A percentile compares a stretch with the other conserved stretches of the same genome.
These are phyloP conservation scores for Dreissena rostriformis DNA, from an alignment of 1,140 invertebrate genomes.

Conservation along the genomic window DNA sequence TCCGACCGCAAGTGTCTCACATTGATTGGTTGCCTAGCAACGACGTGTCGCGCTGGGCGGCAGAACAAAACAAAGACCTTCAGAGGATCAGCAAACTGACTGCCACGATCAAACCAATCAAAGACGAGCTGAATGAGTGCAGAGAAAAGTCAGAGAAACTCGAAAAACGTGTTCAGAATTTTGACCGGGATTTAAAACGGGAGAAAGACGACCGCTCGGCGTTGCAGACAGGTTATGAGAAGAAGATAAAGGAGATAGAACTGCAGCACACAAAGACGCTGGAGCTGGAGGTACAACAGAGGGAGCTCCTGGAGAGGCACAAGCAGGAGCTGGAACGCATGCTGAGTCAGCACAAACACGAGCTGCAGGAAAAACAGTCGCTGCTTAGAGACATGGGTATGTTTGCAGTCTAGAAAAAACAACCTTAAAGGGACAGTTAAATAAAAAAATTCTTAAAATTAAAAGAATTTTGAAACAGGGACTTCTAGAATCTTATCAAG, in stretches of 20 bases:
- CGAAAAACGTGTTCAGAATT: constrained; percentile 68
- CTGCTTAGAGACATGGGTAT: constrained; percentile 70
- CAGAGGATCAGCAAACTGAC: constrained; percentile 72
- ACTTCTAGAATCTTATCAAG: too few relatives aligned
- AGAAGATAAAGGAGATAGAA: constrained; percentile 70
- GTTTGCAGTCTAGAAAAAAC: not conserved
- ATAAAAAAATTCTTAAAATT: too few relatives aligned
- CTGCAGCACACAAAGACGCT: constrained; percentile 60
- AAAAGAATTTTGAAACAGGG: too few relatives aligned
- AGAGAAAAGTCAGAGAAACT: constrained; percentile 69
- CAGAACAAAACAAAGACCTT: constrained; percentile 79
- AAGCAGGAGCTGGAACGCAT: constrained; percentile 44
- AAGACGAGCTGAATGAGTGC: constrained; percentile 68
- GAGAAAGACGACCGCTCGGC: constrained; percentile 71
- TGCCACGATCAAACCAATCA: constrained; percentile 70
- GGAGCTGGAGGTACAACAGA: constrained; percentile 66
- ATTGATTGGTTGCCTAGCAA: constrained; percentile 75
- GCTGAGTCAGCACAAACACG: constrained; percentile 63
- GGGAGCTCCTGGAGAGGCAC: constrained; percentile 39
- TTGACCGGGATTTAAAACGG: constrained; percentile 70
- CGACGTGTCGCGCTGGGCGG: constrained; percentile 76
- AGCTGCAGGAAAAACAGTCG: constrained; percentile 36
- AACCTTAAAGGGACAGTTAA: too few relatives aligned
- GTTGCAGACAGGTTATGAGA: constrained; percentile 74
- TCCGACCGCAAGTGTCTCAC: constrained; percentile 67